Base-by-base conservation (phyloP, 1,140 invertebrate species). In the Heliconius congener region DNA sequence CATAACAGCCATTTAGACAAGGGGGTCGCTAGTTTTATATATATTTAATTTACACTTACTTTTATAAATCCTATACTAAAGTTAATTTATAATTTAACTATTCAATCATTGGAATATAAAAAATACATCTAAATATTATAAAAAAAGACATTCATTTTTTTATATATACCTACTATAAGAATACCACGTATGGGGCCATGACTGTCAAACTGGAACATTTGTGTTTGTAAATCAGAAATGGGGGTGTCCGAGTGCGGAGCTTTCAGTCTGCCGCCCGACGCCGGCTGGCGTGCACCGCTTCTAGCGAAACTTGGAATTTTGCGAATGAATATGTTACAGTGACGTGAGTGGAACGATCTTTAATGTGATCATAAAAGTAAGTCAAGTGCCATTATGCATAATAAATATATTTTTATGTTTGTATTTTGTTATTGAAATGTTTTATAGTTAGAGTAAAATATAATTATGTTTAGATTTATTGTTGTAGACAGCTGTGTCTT, bases 231-330 rank as follows among this genome's bases (percentile, higher is more conserved):
- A 86, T 87, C 81, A 88, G 85, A 87, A 83, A 79, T 86, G 83
- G 83, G 86, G 83, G 84, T 71, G 78, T 80, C 76, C 75, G 85
- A 82, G 86, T 73, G 88, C 83, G 88, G 86, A 85, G 85, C 76
- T 71, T 82, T 80, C 86, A 91, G 91, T 93, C 85, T 83, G 86
- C 87, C 89, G 90, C 84, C 84, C 79, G 85, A 87, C 91, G 89
- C 86, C 88, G 90, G 88, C 84, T 86, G 88, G 89, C 88, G 89
- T 83, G 84, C 78, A 84, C 79, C 75, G 80, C 57, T 77, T 3
- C 73, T 39, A 72, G 76, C 71, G 72, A 57, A 79, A 3, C 18
- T 52, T 19, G 18, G 6, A 84, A 86, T 81, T 85, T 86, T 78
- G 73, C 60, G 79, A 57, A 46, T 77, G 57, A 50, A 77, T 55